Conservation (phyloP, 2,113 vertebrate species). For the Lontra canadensis region DNA sequence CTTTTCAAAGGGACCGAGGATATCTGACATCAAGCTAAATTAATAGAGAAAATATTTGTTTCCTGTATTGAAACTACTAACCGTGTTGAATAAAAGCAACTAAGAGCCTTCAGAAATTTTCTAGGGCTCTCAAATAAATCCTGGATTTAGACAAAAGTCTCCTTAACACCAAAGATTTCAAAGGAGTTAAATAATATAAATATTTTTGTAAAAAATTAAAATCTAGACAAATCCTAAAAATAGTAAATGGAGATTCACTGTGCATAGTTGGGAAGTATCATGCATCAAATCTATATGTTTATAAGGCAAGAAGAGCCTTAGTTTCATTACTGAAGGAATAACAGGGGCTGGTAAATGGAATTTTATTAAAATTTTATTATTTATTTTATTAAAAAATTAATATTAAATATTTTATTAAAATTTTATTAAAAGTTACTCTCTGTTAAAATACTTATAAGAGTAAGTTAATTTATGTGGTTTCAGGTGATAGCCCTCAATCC, state of each 20-base stretch:
- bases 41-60: neutral
- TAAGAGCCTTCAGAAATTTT: neutral
- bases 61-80: slow-evolving; percentile 7
- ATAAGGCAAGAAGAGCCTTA: neutral
- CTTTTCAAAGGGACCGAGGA: neutral
- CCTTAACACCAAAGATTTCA: slow-evolving; percentile 9
- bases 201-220: slow-evolving; percentile 40
- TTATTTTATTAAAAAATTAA: too few species aligned
- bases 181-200: neutral
- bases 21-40: neutral
- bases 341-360: neutral
- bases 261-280: neutral
- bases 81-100: neutral
- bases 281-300: neutral
- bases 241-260: slow-evolving; percentile 26
- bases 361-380: neutral
- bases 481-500: neutral
- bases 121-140: slow-evolving; percentile 22
- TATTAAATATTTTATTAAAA: too few species aligned
- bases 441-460: neutral
- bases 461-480: neutral
- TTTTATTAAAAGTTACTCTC: too few species aligned
- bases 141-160: slow-evolving; percentile 19
- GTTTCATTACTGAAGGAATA: neutral
- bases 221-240: neutral